These are phyloP conservation scores for Polypedilum pembai DNA, from an alignment of 1,140 invertebrate species.

Conservation along the genomic window DNA sequence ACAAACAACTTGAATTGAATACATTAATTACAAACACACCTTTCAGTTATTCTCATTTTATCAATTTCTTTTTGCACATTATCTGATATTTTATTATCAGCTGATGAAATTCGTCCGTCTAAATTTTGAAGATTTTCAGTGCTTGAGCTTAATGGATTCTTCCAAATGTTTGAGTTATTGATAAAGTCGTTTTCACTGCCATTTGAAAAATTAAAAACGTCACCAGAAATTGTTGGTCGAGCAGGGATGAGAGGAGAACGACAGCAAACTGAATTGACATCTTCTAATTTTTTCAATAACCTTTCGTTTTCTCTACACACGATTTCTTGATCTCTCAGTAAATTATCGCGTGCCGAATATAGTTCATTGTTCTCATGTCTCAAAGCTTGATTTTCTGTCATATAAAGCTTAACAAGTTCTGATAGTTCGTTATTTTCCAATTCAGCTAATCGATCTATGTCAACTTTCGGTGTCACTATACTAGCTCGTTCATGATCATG, in stretches of 20 bases:
- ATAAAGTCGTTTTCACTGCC: slow-evolving; percentile 43
- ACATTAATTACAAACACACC: slow-evolving; percentile 29
- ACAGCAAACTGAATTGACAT: slow-evolving; percentile 71
- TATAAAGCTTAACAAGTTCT: slow-evolving; percentile 67
- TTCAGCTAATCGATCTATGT: slow-evolving; percentile 62
- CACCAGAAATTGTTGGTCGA: slow-evolving; percentile 59
- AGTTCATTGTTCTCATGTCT: slow-evolving; percentile 80
- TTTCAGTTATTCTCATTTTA: slow-evolving; percentile 50
- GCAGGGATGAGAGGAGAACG: slow-evolving; percentile 70
- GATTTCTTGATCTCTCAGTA: slow-evolving; percentile 80
- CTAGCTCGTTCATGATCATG: slow-evolving; percentile 33
- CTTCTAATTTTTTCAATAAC: slow-evolving; percentile 76
- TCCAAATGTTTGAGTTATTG: slow-evolving; percentile 59
- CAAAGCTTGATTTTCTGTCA: slow-evolving; percentile 79
- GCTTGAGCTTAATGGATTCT: slow-evolving; percentile 51
- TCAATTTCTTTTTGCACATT: slow-evolving; percentile 53
- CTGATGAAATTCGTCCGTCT: slow-evolving; percentile 31
- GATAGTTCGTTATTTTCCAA: slow-evolving; percentile 62
- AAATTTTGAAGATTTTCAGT: slow-evolving; percentile 33
- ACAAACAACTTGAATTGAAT: not conserved
- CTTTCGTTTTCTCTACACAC: slow-evolving; percentile 86
- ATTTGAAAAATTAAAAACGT: slow-evolving; percentile 45
- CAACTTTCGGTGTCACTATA: slow-evolving; percentile 49
- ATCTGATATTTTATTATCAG: slow-evolving; percentile 44
- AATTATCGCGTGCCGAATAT: slow-evolving; percentile 66